Base-by-base conservation (phyloP, 2,113 vertebrate species). In the Climacteris rufus region DNA sequence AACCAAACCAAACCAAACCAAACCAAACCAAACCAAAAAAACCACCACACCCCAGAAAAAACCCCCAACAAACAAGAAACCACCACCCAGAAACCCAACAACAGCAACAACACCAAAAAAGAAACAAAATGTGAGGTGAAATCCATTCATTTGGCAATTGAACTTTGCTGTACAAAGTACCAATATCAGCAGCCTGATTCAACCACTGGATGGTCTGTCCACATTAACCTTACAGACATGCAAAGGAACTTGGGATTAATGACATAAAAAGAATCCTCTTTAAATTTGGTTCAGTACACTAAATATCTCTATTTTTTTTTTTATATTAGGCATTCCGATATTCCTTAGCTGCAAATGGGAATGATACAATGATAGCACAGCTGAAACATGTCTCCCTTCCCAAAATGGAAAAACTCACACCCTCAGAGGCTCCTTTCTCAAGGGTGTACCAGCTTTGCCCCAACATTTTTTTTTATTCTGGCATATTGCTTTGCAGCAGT, bases 151-250 rank as follows among this genome's bases (percentile, higher is more conserved):
- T 49, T 57, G 19, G 7, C 13, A 18, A 52, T 27, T 31, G 8
- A 6, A 71, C 16, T 52, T 72, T 19, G 20, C 11, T 6, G 8
- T 39, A 44, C 8, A 37, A 84, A 64, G 4, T n/a, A 23, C 15
- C 9, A 27, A 1, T 35, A 50, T 22, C 9, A 56, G 6, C 17
- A 77, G 11, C 35, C 25, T 78, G 17, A 47, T 70, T 42, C 53
- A 88, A 0, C 3, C 31, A 49, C 18, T 0, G 6, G 14, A 33
- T 35, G 5, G 3, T 72, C 13, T 79, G 8, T 28, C 40, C n/a
- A 42, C 3, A 12, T 21, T 39, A 50, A 27, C 3, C 14, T 78
- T 23, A 63, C 13, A 53, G 23, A 59, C 8, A 35, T 17, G 7
- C 3, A 60, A 64, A 89, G 9, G 13, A 6, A 54, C 6, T 78